A percentile compares a stretch with the other conserved stretches of the same genome.
Conservation (phyloP, 2,113 vertebrate species). For the Ariopsis seemanni region DNA sequence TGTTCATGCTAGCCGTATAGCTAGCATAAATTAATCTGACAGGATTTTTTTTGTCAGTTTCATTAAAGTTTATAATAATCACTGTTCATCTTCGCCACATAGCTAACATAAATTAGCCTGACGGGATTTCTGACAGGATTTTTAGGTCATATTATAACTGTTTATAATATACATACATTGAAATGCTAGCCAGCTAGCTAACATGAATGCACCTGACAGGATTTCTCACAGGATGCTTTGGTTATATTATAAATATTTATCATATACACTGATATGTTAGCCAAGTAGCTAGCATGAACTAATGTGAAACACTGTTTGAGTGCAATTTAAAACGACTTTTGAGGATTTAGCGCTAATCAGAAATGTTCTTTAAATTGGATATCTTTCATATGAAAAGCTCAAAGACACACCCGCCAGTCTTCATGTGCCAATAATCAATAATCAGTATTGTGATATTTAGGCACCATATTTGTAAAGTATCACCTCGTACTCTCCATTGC, state of each 20-base stretch:
- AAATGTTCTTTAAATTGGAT: neutral
- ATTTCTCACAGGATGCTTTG: neutral
- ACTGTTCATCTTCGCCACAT: neutral
- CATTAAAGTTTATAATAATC: neutral
- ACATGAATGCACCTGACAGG: neutral
- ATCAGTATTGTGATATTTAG: neutral
- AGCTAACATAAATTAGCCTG: neutral
- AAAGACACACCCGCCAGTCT: neutral
- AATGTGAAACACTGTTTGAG: neutral
- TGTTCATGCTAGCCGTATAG: neutral
- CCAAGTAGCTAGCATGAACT: neutral
- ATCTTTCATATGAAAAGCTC: neutral
- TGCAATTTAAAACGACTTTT: neutral
- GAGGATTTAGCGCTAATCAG: neutral
- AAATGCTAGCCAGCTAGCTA: neutral
- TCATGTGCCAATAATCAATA: constrained; percentile 5
- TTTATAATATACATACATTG: neutral
- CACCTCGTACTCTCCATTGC: neutral
- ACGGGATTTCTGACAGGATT: neutral
- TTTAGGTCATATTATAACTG: neutral
- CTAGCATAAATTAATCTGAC: neutral
- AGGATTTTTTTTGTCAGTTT: neutral
- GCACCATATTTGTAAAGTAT: neutral
- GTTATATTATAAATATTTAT: neutral
- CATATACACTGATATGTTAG: neutral